Conservation (phyloP, 2,888 invertebrate species). For the Torymus tubicola region DNA sequence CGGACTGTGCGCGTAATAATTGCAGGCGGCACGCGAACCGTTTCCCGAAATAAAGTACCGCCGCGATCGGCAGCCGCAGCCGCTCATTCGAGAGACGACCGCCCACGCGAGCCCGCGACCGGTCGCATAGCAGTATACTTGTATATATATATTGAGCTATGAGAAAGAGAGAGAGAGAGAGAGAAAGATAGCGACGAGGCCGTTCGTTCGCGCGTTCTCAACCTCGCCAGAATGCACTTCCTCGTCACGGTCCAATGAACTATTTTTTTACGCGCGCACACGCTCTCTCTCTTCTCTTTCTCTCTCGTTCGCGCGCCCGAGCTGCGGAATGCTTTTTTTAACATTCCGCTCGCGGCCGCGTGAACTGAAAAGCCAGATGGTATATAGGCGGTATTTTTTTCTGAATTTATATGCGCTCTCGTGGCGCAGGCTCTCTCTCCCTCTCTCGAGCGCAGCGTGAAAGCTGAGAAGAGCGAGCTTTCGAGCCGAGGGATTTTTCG, state of each 20-base stretch:
- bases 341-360: not conserved
- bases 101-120: not conserved
- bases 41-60: constrained; percentile 2
- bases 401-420: not conserved
- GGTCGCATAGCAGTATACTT: too few relatives aligned
- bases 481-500: too few relatives aligned
- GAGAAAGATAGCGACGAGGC: not conserved
- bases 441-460: too few relatives aligned
- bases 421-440: too few relatives aligned
- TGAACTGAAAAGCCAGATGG: not conserved
- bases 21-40: not conserved
- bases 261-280: constrained; percentile 7
- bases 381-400: constrained; percentile 6
- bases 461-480: too few relatives aligned
- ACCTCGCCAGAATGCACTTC: constrained; percentile 37
- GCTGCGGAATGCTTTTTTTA: constrained; percentile 22
- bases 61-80: not conserved
- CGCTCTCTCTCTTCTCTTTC: not conserved
- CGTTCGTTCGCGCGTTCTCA: not conserved
- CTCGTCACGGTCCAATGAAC: constrained; percentile 41
- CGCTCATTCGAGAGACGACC: not conserved
- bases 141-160: too few relatives aligned
- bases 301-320: not conserved
- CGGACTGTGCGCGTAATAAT: not conserved
- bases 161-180: not conserved